Base-by-base conservation (phyloP, 1,140 invertebrate genomes). In the Drosophila chauvacae region DNA sequence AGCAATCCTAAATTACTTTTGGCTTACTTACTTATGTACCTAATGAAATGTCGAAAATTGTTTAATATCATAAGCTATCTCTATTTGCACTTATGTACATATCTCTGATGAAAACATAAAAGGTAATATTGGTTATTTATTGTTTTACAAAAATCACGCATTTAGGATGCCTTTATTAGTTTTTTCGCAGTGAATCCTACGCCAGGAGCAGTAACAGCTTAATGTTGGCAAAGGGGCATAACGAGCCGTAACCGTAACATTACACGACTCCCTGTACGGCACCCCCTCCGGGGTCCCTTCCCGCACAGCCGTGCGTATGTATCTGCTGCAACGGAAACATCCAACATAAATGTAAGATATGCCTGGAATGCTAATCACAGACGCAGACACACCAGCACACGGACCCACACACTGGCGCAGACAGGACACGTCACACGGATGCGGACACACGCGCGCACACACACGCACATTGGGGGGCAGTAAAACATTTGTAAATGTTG, bases 401-500 rank as follows among this genome's bases (percentile, higher is more conserved):
- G 44, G 44, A 48, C 26, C 63, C 56, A n/a, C 58, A 39, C 44
- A 71, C 39, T 47, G 55, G 53, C 62, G 37, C 47, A 20, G 45
- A 26, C 28, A 55, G 18, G 47, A 55, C 44, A 44, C 53, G 59
- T 30, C 62, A 65, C 78, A 63, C 30, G 45, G 37, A 68, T 42
- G 42, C 26, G 35, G 48, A 44, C 57, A 61, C 50, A 47, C 62
- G 18, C 57, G 39, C 13, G 14, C 42, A 50, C 56, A 44, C 35
- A 59, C 71, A 50, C 44, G 30, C 51, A 58, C 66, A 81, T 47
- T 61, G 68, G 58, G 50, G 65, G 73, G 70, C 74, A 81, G 75
- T 90, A 81, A 90, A 90, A 90, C 85, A 90, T 90, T 90, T 90
- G 85, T 90, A 90, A 90, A 90, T 90, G 85, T 90, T 90, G 81